Percentiles rank a stretch among this genome's conserved stretches.
Conservation (phyloP, 2,888 invertebrate genomes). For the Scaptomyza reducta region DNA sequence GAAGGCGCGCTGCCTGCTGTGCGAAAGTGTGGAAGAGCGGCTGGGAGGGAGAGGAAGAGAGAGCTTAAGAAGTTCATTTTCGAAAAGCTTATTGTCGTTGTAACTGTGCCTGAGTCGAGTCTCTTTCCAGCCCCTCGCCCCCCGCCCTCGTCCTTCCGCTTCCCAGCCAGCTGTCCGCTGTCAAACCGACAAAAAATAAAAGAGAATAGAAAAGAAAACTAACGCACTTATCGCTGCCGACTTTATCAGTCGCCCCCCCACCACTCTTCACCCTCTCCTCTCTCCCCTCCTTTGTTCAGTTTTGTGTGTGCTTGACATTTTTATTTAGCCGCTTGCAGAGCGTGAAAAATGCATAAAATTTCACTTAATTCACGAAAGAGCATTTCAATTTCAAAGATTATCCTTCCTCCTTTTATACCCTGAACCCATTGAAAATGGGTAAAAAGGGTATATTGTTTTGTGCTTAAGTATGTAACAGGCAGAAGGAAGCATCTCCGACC, state of each 20-base stretch:
- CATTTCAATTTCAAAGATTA: conserved; percentile 66
- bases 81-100: conserved; percentile 33
- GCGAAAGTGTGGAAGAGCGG: conserved; percentile 4
- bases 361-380: conserved; percentile 74
- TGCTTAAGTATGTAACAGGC: no score
- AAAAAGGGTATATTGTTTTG: no score
- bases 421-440: no score
- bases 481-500: no score
- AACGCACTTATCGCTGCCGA: conserved; percentile 69
- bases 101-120: conserved; percentile 12
- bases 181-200: conserved; percentile 42
- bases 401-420: no score
- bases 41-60: neutral
- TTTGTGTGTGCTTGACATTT: conserved; percentile 74
- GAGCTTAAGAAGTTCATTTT: conserved; percentile 68
- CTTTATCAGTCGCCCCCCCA: conserved; percentile 41
- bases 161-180: conserved; percentile 65
- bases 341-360: conserved; percentile 81
- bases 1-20: conserved; percentile 19
- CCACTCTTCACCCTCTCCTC: no score
- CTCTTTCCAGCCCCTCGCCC: neutral
- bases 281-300: neutral
- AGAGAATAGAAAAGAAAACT: conserved; percentile 40
- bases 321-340: conserved; percentile 75
- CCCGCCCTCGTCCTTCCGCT: no score